A percentile compares a stretch with the other conserved stretches of the same genome.
phyloP scores from a whole-genome alignment of 2,888 invertebrate genomes.

The Cryptus armator region DNA sequence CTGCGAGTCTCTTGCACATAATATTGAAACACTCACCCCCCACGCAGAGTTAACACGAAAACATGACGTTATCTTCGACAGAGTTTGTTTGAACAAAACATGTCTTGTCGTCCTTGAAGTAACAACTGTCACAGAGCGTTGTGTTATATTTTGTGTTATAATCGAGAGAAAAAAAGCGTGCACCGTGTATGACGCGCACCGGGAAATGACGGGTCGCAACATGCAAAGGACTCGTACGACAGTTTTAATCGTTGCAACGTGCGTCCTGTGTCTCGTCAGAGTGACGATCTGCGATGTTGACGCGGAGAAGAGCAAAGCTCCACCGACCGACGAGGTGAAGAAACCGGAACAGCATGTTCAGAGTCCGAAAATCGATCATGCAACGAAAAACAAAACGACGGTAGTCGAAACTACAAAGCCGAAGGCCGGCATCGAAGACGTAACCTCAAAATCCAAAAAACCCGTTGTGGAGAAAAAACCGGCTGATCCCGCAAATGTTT shows the following conservation, averaged over 20 bases:
- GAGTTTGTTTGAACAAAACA: constrained; percentile 21
- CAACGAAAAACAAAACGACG: constrained; percentile 3
- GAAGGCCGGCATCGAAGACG: constrained; percentile 32
- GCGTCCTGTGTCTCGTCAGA: constrained; percentile 46
- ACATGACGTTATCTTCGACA: constrained; percentile 44
- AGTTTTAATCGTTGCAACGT: constrained; percentile 57
- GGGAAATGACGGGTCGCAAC: constrained; percentile 58
- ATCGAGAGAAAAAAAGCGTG: neutral
- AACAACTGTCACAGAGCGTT: neutral
- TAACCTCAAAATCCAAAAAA: constrained; percentile 55
- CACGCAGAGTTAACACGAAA: constrained; percentile 18
- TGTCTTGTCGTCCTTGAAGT: neutral
- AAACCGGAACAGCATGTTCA: constrained; percentile 2
- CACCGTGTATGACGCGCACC: constrained; percentile 43
- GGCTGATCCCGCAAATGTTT: neutral
- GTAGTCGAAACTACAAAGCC: neutral
- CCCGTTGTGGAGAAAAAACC: constrained; percentile 26
- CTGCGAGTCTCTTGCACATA: neutral
- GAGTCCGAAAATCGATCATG: neutral
- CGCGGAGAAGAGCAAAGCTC: constrained; percentile 17
- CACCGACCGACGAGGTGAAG: neutral
- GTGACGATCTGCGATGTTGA: constrained; percentile 54
- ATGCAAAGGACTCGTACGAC: constrained; percentile 59
- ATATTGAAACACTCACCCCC: constrained; percentile 5
- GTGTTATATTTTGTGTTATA: neutral